Conservation (phyloP, 2,113 vertebrate genomes). For the Sus scrofa region DNA sequence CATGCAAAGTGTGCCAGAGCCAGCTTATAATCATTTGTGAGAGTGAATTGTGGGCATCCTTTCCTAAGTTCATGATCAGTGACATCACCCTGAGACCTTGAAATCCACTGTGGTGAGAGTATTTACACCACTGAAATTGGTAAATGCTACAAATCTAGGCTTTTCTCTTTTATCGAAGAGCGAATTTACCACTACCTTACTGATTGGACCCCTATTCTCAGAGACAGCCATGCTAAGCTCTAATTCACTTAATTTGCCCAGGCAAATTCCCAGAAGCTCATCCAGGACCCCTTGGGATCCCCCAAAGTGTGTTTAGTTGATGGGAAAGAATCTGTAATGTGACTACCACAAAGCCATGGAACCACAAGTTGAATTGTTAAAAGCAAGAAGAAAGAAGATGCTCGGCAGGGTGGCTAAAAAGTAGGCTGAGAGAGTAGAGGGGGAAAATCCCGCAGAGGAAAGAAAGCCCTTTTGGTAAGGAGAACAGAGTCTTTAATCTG, state of each 20-base stretch:
- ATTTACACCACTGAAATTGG: not conserved
- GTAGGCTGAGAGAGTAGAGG: not conserved
- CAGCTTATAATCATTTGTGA: not conserved
- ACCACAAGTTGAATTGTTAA: not conserved
- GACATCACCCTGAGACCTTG: not conserved
- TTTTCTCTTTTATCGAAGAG: not conserved
- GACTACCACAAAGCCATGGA: not conserved
- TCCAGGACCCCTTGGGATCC: not conserved
- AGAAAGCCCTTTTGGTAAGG: not conserved
- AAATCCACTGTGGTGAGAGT: not conserved
- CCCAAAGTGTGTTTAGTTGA: not conserved
- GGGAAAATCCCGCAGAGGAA: not conserved
- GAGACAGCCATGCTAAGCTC: not conserved
- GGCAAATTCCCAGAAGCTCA: not conserved
- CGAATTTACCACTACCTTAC: not conserved
- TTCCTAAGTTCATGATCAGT: not conserved
- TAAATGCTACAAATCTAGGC: not conserved
- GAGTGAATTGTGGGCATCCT: not conserved
- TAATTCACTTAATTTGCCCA: not conserved
- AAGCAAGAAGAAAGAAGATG: not conserved
- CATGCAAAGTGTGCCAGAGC: accelerated
- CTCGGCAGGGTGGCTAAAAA: not conserved
- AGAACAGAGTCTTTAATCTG: conserved; percentile 12
- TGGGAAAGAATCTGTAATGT: not conserved
- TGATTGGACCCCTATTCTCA: not conserved